A percentile compares a stretch with the other conserved stretches of the same genome.
These are phyloP conservation scores for Andrena haemorrhoa DNA, from an alignment of 2,888 invertebrate species.

Conservation along the genomic window DNA sequence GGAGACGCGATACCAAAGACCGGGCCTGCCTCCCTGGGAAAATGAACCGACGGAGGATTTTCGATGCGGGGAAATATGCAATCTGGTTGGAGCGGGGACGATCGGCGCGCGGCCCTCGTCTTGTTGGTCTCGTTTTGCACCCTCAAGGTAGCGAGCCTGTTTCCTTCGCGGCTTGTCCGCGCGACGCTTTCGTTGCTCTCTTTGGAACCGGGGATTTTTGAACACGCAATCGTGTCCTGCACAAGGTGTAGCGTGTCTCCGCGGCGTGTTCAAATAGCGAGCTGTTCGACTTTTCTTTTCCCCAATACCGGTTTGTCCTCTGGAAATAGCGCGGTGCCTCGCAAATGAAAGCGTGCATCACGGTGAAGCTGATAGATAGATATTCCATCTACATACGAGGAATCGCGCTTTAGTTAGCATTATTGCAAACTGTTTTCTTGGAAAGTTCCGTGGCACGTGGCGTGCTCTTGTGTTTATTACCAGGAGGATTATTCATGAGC, in stretches of 20 bases:
- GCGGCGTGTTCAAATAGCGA: conserved; percentile 25
- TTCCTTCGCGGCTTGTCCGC: not conserved
- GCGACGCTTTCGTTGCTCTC: conserved; percentile 3
- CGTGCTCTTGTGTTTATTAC: not conserved
- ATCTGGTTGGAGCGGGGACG: conserved; percentile 3
- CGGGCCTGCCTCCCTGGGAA: conserved; percentile 40
- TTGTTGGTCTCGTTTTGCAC: conserved; percentile 28
- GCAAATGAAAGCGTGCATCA: not conserved
- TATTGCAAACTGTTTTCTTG: not conserved
- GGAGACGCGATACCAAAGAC: too few species aligned
- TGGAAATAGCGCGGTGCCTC: not conserved
- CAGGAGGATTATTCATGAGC: not conserved
- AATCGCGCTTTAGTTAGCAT: too few species aligned
- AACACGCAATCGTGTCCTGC: conserved; percentile 30
- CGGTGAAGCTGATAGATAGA: not conserved
- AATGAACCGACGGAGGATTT: conserved; percentile 6
- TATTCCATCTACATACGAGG: not conserved
- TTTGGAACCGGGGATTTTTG: conserved; percentile 19
- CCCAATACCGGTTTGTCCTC: conserved; percentile 28
- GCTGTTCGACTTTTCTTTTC: not conserved
- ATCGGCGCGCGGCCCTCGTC: not conserved
- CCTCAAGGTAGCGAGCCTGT: not conserved
- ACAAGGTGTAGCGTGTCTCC: conserved; percentile 20
- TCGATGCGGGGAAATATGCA: conserved; percentile 22
- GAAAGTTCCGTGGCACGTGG: not conserved